Percentiles rank a stretch among this genome's conserved stretches.
phyloP scores from a whole-genome alignment of 2,113 vertebrate species.

The Fulmarus glacialis region DNA sequence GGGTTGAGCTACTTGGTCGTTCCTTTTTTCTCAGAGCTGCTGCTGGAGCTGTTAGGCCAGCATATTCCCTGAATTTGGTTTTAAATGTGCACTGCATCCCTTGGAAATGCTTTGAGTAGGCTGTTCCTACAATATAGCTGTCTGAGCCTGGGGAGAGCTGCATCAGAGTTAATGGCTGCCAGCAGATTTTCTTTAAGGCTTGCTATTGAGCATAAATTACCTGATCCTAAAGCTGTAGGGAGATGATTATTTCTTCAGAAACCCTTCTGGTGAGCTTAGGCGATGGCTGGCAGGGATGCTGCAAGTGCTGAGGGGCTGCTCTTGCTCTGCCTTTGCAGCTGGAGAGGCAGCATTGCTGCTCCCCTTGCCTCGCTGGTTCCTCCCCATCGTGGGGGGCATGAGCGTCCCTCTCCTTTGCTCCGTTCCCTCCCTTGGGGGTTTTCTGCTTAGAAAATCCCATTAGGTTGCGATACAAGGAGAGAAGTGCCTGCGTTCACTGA shows the following conservation, averaged over 20 bases:
- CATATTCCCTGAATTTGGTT: background rate
- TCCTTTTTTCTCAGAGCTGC: background rate
- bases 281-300: background rate
- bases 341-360: background rate
- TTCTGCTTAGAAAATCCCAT: background rate
- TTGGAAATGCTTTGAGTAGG: background rate
- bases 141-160: background rate
- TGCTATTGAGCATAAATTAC: background rate
- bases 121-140: background rate
- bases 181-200: background rate
- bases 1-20: background rate
- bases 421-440: background rate
- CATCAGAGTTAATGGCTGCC: background rate
- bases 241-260: background rate
- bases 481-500: accelerated
- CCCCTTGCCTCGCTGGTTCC: background rate
- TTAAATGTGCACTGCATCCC: background rate
- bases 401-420: background rate
- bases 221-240: background rate
- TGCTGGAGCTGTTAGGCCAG: background rate
- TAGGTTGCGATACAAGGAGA: background rate
- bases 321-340: background rate
- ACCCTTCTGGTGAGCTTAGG: background rate
- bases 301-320: background rate
- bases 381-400: accelerated